Conservation (phyloP, 2,113 vertebrate species). For the Neofelis nebulosa region DNA sequence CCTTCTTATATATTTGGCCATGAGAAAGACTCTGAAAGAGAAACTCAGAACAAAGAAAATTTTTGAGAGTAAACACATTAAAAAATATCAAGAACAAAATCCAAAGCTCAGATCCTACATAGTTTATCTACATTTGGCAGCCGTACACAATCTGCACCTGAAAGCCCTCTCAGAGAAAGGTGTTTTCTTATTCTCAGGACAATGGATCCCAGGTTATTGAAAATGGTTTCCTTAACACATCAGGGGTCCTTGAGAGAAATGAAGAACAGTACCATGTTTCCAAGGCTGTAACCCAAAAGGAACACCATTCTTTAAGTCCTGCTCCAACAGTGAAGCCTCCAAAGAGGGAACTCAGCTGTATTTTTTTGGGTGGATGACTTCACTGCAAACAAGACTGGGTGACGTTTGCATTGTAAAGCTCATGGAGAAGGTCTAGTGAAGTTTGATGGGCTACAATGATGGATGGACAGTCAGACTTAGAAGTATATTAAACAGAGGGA, state of each 20-base stretch:
- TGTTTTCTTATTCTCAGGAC: not conserved
- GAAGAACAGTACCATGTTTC: not conserved
- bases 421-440: accelerated
- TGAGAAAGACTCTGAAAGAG: not conserved
- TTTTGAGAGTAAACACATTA: not conserved
- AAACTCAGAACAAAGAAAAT: not conserved
- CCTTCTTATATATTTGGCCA: not conserved
- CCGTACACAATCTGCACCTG: not conserved
- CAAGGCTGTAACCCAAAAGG: not conserved
- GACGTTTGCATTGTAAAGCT: not conserved
- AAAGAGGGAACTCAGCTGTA: not conserved
- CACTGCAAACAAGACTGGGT: not conserved
- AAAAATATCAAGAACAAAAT: not conserved
- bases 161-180: not conserved
- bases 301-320: not conserved
- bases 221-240: not conserved
- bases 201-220: not conserved
- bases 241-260: not conserved
- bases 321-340: not conserved
- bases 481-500: not conserved
- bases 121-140: not conserved
- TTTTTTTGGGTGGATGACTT: not conserved
- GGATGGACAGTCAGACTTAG: not conserved
- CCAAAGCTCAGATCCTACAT: not conserved
- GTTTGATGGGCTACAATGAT: not conserved